Percentiles rank a stretch among this genome's conserved stretches.
Evolutionary conservation across 2,797 vertebrate genomes (phyloP).

Genomic region (Sebastes elongatus): DNA sequence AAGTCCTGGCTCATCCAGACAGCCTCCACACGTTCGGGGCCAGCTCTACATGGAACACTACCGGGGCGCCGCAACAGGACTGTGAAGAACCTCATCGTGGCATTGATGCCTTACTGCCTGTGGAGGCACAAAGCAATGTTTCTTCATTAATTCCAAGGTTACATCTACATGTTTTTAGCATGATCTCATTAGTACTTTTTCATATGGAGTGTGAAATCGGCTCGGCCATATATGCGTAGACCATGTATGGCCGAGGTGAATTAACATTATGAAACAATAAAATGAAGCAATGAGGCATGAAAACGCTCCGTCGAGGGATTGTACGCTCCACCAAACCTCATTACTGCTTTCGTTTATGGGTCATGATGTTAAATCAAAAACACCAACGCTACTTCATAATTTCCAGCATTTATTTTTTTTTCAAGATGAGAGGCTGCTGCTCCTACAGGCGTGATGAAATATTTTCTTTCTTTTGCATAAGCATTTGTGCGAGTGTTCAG

Average conservation of each 20-base stretch:
- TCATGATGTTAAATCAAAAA: constrained; percentile 24
- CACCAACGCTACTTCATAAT: constrained; percentile 38
- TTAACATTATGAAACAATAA: constrained; percentile 23
- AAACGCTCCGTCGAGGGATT: constrained; percentile 28
- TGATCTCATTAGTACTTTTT: constrained; percentile 14
- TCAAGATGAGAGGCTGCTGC: constrained; percentile 37
- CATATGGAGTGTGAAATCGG: neutral
- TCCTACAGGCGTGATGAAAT: constrained; percentile 39
- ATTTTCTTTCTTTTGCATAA: constrained; percentile 21
- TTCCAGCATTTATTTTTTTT: constrained; percentile 15
- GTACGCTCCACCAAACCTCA: constrained; percentile 20
- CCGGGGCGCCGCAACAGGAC: constrained; percentile 36
- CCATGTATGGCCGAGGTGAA: neutral
- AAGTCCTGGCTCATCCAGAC: neutral
- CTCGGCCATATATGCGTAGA: constrained; percentile 6
- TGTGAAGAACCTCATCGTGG: constrained; percentile 54
- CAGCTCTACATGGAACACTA: constrained; percentile 37
- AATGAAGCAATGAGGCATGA: constrained; percentile 8
- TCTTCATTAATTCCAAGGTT: constrained; percentile 40
- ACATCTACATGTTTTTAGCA: constrained; percentile 1
- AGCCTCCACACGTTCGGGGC: constrained; percentile 12
- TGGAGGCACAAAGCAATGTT: constrained; percentile 59
- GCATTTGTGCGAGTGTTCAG: constrained; percentile 50
- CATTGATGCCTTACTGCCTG: constrained; percentile 64
- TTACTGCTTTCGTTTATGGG: constrained; percentile 28